These are phyloP conservation scores for Ceratina japonica DNA, from an alignment of 1,140 invertebrate genomes.

Conservation along the genomic window DNA sequence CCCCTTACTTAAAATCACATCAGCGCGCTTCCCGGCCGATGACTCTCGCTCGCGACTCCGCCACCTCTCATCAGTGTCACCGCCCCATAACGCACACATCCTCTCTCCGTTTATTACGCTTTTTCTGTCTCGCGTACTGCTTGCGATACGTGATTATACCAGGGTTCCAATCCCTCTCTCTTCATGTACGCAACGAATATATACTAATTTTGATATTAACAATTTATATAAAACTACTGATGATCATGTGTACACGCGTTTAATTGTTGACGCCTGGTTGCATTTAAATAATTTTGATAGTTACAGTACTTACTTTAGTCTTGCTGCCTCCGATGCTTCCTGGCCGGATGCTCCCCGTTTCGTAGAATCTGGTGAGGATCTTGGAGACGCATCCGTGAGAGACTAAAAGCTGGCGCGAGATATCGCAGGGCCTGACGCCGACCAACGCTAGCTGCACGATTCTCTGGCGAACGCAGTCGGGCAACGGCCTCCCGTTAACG, in stretches of 20 bases:
- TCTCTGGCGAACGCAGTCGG: slow-evolving; percentile 94
- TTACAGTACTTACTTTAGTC: slow-evolving; percentile 86
- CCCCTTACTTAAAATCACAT: slow-evolving; percentile 75
- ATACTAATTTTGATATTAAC: too few species aligned
- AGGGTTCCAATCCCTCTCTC: too few species aligned
- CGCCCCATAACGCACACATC: slow-evolving; percentile 44
- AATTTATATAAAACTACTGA: too few species aligned
- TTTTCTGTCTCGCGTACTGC: not conserved
- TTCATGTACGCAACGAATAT: too few species aligned
- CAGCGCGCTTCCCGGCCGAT: slow-evolving; percentile 54
- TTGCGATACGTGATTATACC: not conserved
- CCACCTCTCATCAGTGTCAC: slow-evolving; percentile 41
- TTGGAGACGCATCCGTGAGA: slow-evolving; percentile 98
- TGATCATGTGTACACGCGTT: too few species aligned
- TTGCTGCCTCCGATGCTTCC: slow-evolving; percentile 94
- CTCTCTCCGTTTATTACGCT: slow-evolving; percentile 35
- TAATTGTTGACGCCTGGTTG: too few species aligned
- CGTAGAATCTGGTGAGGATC: slow-evolving; percentile 97
- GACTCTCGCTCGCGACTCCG: slow-evolving; percentile 1
- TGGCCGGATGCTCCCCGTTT: slow-evolving; percentile 94
- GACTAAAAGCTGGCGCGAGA: slow-evolving; percentile 95
- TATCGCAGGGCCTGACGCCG: slow-evolving; percentile 96
- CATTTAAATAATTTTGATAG: not conserved
- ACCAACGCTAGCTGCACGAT: slow-evolving; percentile 96
- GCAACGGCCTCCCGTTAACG: slow-evolving; percentile 96